These are phyloP conservation scores for Hydriomena furcata DNA, from an alignment of 2,888 invertebrate species.

Conservation along the genomic window DNA sequence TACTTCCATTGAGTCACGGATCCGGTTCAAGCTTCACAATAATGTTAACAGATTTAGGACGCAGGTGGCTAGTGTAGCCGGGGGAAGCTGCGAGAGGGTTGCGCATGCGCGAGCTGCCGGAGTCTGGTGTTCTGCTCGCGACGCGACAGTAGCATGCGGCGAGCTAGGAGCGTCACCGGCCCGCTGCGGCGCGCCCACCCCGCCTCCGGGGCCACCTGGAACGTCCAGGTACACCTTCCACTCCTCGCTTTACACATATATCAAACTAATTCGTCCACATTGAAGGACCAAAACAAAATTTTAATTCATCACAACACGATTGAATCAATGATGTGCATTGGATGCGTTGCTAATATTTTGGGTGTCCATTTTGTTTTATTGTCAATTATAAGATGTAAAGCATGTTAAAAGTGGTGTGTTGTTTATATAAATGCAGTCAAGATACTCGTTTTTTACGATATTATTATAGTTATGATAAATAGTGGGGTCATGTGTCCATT, in stretches of 20 bases:
- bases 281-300: not conserved
- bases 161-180: constrained; percentile 81
- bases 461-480: not conserved
- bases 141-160: constrained; percentile 71
- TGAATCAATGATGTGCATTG: constrained; percentile 19
- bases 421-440: too few relatives aligned
- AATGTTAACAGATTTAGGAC: constrained; percentile 55
- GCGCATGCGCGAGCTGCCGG: constrained; percentile 44
- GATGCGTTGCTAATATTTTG: constrained; percentile 20
- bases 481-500: too few relatives aligned
- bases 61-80: constrained; percentile 51
- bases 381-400: not conserved
- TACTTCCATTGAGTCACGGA: constrained; percentile 24
- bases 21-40: constrained; percentile 39
- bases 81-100: constrained; percentile 68
- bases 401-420: too few relatives aligned
- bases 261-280: not conserved
- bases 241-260: not conserved
- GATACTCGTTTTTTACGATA: not conserved
- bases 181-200: constrained; percentile 88
- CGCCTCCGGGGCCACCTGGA: constrained; percentile 93
- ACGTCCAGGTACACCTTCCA: constrained; percentile 85
- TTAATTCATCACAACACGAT: not conserved
- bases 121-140: constrained; percentile 46
- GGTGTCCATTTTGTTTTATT: constrained; percentile 20